Evolutionary conservation across 37 sponge, comb jelly and placozoan species (phyloP).

Genomic region (Agelas oroides): DNA sequence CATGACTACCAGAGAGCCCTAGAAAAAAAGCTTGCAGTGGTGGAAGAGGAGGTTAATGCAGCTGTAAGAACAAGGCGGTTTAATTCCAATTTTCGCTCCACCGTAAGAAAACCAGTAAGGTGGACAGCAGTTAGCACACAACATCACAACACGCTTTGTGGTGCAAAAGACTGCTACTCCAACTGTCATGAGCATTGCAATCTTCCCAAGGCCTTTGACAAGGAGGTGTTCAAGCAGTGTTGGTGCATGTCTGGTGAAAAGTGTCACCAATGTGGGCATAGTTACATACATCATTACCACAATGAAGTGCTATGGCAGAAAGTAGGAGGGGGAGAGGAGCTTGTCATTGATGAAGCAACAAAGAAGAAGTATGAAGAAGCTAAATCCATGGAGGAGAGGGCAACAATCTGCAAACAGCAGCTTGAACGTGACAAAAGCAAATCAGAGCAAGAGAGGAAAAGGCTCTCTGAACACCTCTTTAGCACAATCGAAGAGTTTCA

Average conservation of each 20-base stretch:
- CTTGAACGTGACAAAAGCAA: background rate
- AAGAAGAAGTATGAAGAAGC: slow-evolving; percentile 37
- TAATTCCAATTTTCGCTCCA: background rate
- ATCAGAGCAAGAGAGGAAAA: slow-evolving; percentile 10
- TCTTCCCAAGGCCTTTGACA: slow-evolving; percentile 15
- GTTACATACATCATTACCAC: slow-evolving; percentile 34
- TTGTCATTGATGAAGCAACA: slow-evolving; percentile 1
- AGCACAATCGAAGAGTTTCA: slow-evolving; percentile 21
- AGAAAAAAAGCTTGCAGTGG: background rate
- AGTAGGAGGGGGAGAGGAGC: background rate
- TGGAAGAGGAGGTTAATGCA: background rate
- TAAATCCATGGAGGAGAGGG: slow-evolving; percentile 20
- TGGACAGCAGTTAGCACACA: background rate
- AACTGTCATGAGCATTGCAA: slow-evolving; percentile 48
- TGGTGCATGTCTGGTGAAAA: slow-evolving; percentile 13
- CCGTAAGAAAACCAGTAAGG: background rate
- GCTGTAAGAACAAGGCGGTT: background rate
- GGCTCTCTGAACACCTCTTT: background rate
- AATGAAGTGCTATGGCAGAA: background rate
- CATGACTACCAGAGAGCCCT: slow-evolving; percentile 13
- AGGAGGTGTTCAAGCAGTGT: slow-evolving; percentile 38
- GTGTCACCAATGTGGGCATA: slow-evolving; percentile 34
- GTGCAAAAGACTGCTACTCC: slow-evolving; percentile 16
- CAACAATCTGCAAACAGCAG: background rate
- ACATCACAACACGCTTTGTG: slow-evolving; percentile 50